phyloP scores from a whole-genome alignment of 2,797 vertebrate genomes.

The Cyprinodon diabolis region DNA sequence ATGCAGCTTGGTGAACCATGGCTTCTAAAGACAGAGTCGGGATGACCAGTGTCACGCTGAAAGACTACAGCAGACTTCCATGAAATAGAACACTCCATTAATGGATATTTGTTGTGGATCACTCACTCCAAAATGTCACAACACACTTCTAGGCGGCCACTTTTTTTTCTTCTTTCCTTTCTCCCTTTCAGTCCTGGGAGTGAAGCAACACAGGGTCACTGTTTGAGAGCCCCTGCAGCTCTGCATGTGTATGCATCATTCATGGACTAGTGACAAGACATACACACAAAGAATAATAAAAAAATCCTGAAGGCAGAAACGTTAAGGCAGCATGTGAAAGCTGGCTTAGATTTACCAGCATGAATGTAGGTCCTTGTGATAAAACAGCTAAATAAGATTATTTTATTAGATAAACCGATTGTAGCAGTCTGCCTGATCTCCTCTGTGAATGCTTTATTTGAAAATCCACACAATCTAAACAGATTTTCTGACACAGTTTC shows the following conservation, averaged over 20 bases:
- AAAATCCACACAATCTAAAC: constrained; percentile 23
- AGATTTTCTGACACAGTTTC: neutral
- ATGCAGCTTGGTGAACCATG: constrained; percentile 54
- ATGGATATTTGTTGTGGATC: constrained; percentile 70
- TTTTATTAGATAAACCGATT: constrained; percentile 2
- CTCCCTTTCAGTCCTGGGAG: constrained; percentile 29
- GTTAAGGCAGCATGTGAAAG: constrained; percentile 9
- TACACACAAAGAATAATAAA: constrained; percentile 8
- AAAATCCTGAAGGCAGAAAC: constrained; percentile 18
- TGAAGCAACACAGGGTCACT: constrained; percentile 37
- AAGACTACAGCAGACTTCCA: constrained; percentile 51
- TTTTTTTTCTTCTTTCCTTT: constrained; percentile 11
- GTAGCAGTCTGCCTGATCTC: constrained; percentile 19
- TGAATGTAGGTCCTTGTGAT: neutral
- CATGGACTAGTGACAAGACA: constrained; percentile 30
- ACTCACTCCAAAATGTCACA: constrained; percentile 77
- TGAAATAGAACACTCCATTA: constrained; percentile 66
- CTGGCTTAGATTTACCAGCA: constrained; percentile 5
- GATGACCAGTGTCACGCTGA: constrained; percentile 52
- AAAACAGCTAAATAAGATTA: constrained; percentile 1
- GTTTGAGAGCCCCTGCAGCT: constrained; percentile 43
- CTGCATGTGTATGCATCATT: constrained; percentile 59
- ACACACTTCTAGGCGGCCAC: constrained; percentile 50
- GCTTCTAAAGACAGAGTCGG: constrained; percentile 38
- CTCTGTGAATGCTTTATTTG: constrained; percentile 5